Conservation (phyloP, 2,888 invertebrate genomes). For the Acrocyrtus sp. region DNA sequence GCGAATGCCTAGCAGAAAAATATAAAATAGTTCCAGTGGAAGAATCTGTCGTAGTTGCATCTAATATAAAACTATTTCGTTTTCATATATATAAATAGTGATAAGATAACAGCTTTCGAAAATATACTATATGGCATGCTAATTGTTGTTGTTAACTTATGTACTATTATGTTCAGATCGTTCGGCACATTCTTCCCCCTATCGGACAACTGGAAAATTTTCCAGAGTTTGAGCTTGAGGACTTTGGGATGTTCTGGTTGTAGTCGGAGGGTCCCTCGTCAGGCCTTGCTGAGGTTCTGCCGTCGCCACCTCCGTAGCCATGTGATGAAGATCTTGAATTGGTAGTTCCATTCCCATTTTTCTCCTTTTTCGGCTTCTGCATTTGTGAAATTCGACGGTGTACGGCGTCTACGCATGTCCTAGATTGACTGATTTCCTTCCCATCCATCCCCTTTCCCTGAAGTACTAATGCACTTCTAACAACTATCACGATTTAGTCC, state of each 20-base stretch:
- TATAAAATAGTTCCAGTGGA: too few relatives aligned
- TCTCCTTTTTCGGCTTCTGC: slow-evolving; percentile 47
- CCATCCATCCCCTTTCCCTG: slow-evolving; percentile 1
- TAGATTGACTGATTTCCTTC: slow-evolving; percentile 7
- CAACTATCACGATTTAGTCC: too few relatives aligned
- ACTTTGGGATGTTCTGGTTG: slow-evolving; percentile 47
- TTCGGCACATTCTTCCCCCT: slow-evolving; percentile 47
- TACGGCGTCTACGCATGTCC: slow-evolving; percentile 58
- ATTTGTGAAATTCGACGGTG: slow-evolving; percentile 53
- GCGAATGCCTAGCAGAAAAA: too few relatives aligned
- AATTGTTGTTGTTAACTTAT: too few relatives aligned
- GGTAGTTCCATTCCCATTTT: slow-evolving; percentile 25
- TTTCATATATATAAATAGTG: background rate
- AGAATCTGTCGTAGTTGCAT: too few relatives aligned
- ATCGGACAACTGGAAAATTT: slow-evolving; percentile 34
- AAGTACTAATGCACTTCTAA: background rate
- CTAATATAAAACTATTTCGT: too few relatives aligned
- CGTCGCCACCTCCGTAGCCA: slow-evolving; percentile 5
- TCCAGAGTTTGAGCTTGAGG: slow-evolving; percentile 40
- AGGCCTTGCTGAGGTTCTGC: background rate
- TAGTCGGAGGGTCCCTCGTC: slow-evolving; percentile 18
- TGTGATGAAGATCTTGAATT: background rate
- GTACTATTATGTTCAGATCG: slow-evolving; percentile 33
- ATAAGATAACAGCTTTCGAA: too few relatives aligned
- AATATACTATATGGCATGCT: too few relatives aligned